Percentiles rank a stretch among this genome's conserved stretches.
These are phyloP conservation scores for Argentina silus DNA, from an alignment of 2,797 vertebrate genomes.

Conservation along the genomic window DNA sequence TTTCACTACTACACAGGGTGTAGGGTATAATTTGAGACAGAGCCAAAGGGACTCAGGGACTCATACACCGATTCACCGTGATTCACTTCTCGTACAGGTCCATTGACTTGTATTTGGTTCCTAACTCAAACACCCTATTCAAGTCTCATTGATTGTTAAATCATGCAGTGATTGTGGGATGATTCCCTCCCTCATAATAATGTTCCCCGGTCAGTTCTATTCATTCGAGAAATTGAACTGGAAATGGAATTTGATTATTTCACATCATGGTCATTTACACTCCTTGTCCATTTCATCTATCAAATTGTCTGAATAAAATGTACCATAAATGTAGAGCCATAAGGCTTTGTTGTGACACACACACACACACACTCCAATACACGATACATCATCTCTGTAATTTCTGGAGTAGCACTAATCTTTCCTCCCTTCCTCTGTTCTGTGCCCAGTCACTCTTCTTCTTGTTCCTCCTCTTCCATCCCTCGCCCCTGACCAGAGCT, in stretches of 20 bases:
- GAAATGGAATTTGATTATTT: not conserved
- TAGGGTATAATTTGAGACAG: conserved; percentile 10
- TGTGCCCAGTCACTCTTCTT: not conserved
- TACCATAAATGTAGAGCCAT: not conserved
- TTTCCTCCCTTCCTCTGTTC: conserved; percentile 29
- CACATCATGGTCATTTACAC: not conserved
- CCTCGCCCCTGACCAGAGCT: conserved; percentile 25
- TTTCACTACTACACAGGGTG: conserved; percentile 14
- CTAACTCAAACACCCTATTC: not conserved
- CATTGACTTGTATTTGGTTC: not conserved
- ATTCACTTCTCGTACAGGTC: conserved; percentile 33
- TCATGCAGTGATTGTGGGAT: not conserved
- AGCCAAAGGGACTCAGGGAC: conserved; percentile 52
- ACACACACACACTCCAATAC: not conserved
- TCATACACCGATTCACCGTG: conserved; percentile 32
- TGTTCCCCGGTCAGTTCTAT: not conserved
- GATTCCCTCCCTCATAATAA: not conserved
- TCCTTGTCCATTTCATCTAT: too few relatives aligned
- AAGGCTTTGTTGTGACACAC: not conserved
- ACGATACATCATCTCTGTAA: conserved; percentile 21
- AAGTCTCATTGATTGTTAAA: not conserved
- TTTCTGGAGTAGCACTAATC: conserved; percentile 58
- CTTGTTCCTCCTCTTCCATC: not conserved
- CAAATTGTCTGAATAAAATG: too few relatives aligned
- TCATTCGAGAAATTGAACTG: not conserved